Base-by-base conservation (phyloP, 2,797 vertebrate genomes). In the Philypnodon macrostomus region DNA sequence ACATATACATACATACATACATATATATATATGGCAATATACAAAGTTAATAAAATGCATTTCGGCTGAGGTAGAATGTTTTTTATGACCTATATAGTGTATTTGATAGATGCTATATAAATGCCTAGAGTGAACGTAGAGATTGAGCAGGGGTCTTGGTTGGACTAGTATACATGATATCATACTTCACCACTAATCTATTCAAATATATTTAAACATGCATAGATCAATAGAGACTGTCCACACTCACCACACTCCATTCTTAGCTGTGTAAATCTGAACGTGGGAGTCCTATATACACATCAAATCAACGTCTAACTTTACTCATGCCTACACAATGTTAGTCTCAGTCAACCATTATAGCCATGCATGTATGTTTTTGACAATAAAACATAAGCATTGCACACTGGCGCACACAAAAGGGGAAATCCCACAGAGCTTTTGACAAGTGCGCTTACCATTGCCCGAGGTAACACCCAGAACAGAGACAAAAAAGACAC, bases 401-500 rank as follows among this genome's bases (percentile, higher is more conserved):
- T 26, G 4, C 21, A 18, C 29, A 17, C 59, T 23, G 37, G 19
- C 13, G 46, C 51, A 49, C 53, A 63, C 35, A 13, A 26, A 74
- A 26, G 13, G 48, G 48, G 50, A 47, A 59, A 73, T 69, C 72
- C 70, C 73, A 67, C 33, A 29, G 54, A 64, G 63, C 66, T 66
- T n/a, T 47, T 60, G 76, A 83, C 80, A 80, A n/a, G 65, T 67
- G 46, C 58, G 72, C 75, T 73, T 74, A 55, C 39, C 51, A 65
- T 77, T 67, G 82, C 81, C 79, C n/a, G 55, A 67, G 80, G 85
- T 73, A 58, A 83, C 58, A 60, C 67, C 59, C 55, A 56, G 48
- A 58, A 52, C 44, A 50, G 47, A 70, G 65, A 67, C 60, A 72
- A 73, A 77, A 71, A n/a, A n/a, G n/a, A 62, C 42, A 35, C 58